Conservation (phyloP, 2,797 vertebrate genomes). For the Acipenser oxyrinchus region DNA sequence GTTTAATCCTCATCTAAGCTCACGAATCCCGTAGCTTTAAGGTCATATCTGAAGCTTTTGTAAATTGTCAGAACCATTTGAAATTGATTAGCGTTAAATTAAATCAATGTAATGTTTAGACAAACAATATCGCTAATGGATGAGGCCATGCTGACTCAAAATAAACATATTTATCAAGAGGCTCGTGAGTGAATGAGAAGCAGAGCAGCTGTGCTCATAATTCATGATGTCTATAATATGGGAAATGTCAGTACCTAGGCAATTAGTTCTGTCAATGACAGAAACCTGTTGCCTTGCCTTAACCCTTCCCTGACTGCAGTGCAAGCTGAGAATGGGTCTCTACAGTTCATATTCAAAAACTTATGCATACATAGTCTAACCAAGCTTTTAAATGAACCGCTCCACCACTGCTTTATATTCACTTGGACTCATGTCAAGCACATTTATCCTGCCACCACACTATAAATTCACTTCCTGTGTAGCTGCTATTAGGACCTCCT, state of each 20-base stretch:
- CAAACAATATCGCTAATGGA: slow-evolving; percentile 99
- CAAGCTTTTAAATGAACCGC: no score
- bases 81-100: slow-evolving; percentile 99
- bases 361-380: no score
- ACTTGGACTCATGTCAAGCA: no score
- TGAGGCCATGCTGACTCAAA: slow-evolving; percentile 72
- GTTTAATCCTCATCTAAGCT: slow-evolving; percentile 99
- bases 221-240: slow-evolving; percentile 86
- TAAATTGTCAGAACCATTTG: slow-evolving; percentile 95
- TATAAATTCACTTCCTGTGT: no score
- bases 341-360: no score
- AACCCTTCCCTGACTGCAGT: no score
- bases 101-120: slow-evolving; percentile 99
- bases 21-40: slow-evolving; percentile 92
- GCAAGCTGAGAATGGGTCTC: no score
- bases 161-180: slow-evolving; percentile 84
- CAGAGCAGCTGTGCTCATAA: slow-evolving; percentile 76
- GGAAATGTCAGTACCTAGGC: slow-evolving; percentile 78
- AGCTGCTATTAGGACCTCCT: no score
- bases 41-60: slow-evolving; percentile 97
- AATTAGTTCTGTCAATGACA: slow-evolving; percentile 83
- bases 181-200: slow-evolving; percentile 55
- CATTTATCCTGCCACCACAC: no score
- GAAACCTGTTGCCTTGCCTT: slow-evolving; percentile 50
- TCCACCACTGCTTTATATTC: no score